These are phyloP conservation scores for Dryocosmus kuriphilus DNA, from an alignment of 2,888 invertebrate species.

Conservation along the genomic window DNA sequence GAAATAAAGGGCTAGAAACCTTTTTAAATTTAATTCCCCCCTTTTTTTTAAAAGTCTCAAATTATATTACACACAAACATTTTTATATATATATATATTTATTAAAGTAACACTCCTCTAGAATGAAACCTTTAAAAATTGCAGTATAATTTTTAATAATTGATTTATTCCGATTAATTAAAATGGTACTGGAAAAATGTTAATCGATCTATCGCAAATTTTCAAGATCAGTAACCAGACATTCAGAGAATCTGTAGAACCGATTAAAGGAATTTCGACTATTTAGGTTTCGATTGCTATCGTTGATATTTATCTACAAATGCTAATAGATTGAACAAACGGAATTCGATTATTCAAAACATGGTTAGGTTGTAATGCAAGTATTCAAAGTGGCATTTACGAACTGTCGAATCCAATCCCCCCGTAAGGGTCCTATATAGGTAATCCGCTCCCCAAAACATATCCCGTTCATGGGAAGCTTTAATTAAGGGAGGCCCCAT, in stretches of 20 bases:
- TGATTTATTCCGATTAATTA: slow-evolving; percentile 41
- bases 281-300: not conserved
- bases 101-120: too few relatives aligned
- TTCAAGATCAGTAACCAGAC: not conserved
- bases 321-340: not conserved
- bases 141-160: too few relatives aligned
- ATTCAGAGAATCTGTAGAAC: slow-evolving; percentile 19
- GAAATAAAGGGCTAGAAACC: too few relatives aligned
- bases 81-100: too few relatives aligned
- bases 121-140: too few relatives aligned
- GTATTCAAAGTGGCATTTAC: slow-evolving; percentile 58
- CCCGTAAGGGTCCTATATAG: slow-evolving; percentile 69
- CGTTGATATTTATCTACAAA: slow-evolving; percentile 14
- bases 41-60: too few relatives aligned
- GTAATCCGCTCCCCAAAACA: slow-evolving; percentile 72
- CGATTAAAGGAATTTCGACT: not conserved
- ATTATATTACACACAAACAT: too few relatives aligned
- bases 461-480: slow-evolving; percentile 64
- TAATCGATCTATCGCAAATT: slow-evolving; percentile 40
- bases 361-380: slow-evolving; percentile 42
- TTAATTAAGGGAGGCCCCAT: slow-evolving; percentile 73
- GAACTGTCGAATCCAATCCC: slow-evolving; percentile 67
- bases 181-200: slow-evolving; percentile 32
- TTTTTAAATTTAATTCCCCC: too few relatives aligned
- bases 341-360: slow-evolving; percentile 24